phyloP scores from a whole-genome alignment of 2,797 vertebrate species.

The Sparidentex hasta region DNA sequence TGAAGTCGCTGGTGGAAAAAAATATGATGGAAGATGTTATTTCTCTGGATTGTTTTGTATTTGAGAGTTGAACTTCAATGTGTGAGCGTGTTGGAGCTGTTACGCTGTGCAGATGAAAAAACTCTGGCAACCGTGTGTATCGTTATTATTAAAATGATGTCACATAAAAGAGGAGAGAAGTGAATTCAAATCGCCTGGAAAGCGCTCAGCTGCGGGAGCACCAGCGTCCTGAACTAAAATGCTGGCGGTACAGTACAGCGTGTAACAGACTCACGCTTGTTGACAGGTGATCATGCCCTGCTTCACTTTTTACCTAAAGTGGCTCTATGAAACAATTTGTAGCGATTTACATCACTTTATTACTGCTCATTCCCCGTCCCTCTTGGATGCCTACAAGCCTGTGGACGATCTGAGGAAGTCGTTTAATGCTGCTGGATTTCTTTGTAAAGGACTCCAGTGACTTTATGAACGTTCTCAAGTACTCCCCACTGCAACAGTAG shows the following conservation, averaged over 20 bases:
- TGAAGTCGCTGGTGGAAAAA: conserved; percentile 13
- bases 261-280: conserved; percentile 3
- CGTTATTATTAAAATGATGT: conserved; percentile 34
- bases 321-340: not conserved
- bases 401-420: no score
- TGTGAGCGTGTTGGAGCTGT: conserved; percentile 5
- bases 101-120: conserved; percentile 29
- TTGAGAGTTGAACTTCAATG: conserved; percentile 10
- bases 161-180: conserved; percentile 26
- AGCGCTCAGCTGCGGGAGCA: not conserved
- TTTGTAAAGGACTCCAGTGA: no score
- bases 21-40: conserved; percentile 12
- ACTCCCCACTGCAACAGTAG: no score
- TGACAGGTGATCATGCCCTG: not conserved
- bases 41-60: conserved; percentile 8
- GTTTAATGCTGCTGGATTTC: no score
- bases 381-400: no score
- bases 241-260: not conserved
- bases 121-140: not conserved
- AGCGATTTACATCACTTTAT: no score
- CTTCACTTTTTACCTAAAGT: not conserved
- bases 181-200: not conserved
- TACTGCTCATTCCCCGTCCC: no score
- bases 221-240: not conserved
- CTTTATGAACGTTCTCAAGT: no score